phyloP scores from a whole-genome alignment of 2,113 vertebrate species.

The Chascanopsetta lugubris region DNA sequence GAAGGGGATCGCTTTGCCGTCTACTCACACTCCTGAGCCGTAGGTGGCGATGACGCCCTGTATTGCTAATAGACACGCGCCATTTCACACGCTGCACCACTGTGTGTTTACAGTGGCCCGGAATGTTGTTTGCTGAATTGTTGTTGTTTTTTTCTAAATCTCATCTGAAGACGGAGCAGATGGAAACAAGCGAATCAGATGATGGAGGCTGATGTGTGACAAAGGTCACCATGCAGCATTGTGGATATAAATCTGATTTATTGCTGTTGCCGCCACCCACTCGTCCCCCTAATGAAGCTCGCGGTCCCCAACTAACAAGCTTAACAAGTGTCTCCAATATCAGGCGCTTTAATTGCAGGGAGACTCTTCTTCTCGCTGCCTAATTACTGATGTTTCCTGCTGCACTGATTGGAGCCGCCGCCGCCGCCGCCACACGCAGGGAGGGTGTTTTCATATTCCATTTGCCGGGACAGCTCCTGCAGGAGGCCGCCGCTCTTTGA shows the following conservation, averaged over 20 bases:
- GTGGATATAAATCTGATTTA: conserved; percentile 50
- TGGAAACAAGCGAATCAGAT: conserved; percentile 20
- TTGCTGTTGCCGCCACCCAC: conserved; percentile 32
- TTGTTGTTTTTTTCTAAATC: neutral
- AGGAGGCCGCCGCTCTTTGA: conserved; percentile 47
- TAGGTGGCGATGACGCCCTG: no score
- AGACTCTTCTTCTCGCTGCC: conserved; percentile 57
- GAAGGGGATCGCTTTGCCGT: no score
- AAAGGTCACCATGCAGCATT: conserved; percentile 50
- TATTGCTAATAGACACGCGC: no score
- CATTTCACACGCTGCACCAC: neutral
- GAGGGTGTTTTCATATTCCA: conserved; percentile 58
- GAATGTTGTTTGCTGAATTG: no score
- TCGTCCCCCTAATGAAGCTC: conserved; percentile 60
- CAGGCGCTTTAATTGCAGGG: conserved; percentile 63
- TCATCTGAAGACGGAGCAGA: conserved; percentile 11
- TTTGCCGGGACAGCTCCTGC: conserved; percentile 62
- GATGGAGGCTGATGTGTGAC: conserved; percentile 12
- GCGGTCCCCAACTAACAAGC: conserved; percentile 67
- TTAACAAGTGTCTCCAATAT: conserved; percentile 61
- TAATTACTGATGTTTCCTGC: conserved; percentile 69
- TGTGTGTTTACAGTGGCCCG: no score
- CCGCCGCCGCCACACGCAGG: conserved; percentile 45
- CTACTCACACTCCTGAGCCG: no score
- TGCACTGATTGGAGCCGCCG: conserved; percentile 57